Conservation (phyloP, 2,888 invertebrate genomes). For the Lasiommata megera region DNA sequence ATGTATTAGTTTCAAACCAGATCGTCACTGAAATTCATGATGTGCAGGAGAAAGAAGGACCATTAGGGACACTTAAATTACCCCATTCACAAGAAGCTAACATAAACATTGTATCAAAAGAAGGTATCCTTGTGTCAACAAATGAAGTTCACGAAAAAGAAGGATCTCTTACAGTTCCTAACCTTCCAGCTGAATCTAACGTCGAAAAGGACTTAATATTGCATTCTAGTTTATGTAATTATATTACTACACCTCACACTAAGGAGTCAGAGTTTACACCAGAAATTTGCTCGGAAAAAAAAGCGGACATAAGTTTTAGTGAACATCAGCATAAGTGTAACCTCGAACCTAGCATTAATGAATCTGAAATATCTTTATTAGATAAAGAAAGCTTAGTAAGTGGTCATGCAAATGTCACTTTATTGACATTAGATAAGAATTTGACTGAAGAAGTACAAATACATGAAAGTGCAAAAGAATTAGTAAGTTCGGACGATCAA, state of each 20-base stretch:
- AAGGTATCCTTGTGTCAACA: constrained; percentile 80
- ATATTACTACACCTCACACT: constrained; percentile 83
- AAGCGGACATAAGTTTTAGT: constrained; percentile 81
- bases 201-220: constrained; percentile 61
- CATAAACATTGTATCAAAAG: constrained; percentile 81
- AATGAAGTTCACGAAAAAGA: constrained; percentile 85
- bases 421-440: constrained; percentile 82
- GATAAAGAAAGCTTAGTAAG: constrained; percentile 58
- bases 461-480: constrained; percentile 85
- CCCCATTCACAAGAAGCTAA: constrained; percentile 83
- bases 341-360: constrained; percentile 80
- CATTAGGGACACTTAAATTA: constrained; percentile 78
- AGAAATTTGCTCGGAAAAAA: constrained; percentile 72
- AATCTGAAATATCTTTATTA: constrained; percentile 80
- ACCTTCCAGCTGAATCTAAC: constrained; percentile 49
- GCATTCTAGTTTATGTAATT: constrained; percentile 81
- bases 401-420: constrained; percentile 68
- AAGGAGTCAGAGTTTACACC: constrained; percentile 81
- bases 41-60: constrained; percentile 86
- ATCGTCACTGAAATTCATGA: constrained; percentile 83
- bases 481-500: constrained; percentile 75
- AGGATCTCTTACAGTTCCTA: constrained; percentile 67
- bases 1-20: constrained; percentile 84
- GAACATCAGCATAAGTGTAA: constrained; percentile 83
- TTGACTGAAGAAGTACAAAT: constrained; percentile 79